Percentiles rank a stretch among this genome's conserved stretches.
These are phyloP conservation scores for Syngnathus typhle DNA, from an alignment of 2,113 vertebrate species.

Conservation along the genomic window DNA sequence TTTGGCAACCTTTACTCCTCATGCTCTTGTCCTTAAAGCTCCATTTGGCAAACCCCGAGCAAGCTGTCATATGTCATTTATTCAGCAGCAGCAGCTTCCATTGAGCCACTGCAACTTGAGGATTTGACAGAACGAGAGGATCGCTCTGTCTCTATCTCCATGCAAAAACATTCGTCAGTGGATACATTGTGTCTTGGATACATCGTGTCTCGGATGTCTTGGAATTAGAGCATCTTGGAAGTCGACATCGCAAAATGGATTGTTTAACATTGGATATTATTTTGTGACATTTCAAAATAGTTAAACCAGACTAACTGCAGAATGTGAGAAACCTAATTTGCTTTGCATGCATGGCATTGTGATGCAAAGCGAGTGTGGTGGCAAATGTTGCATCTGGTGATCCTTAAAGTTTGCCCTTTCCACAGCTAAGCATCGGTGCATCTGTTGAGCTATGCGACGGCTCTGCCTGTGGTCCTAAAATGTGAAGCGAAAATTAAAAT, in stretches of 20 bases:
- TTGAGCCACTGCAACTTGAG: constrained; percentile 27
- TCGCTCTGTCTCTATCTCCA: not conserved
- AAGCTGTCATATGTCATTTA: constrained; percentile 57
- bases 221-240: not conserved
- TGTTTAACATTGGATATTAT: not conserved
- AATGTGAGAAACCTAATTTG: not conserved
- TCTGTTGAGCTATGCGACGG: constrained; percentile 28
- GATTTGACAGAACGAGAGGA: constrained; percentile 33
- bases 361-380: constrained; percentile 29
- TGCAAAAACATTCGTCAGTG: not conserved
- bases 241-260: not conserved
- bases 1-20: constrained; percentile 23
- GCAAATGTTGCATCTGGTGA: constrained; percentile 51
- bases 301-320: not conserved
- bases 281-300: not conserved
- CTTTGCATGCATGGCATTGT: constrained; percentile 13
- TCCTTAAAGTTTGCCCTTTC: constrained; percentile 60
- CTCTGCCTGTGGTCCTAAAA: constrained; percentile 27
- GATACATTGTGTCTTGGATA: not conserved
- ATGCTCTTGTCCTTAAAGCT: constrained; percentile 34
- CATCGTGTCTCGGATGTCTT: too few relatives aligned
- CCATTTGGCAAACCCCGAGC: constrained; percentile 49
- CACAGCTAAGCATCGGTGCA: constrained; percentile 40
- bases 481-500: constrained; percentile 23
- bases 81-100: constrained; percentile 22